phyloP scores from a whole-genome alignment of 1,140 invertebrate genomes.

The Chlorops oryzae region DNA sequence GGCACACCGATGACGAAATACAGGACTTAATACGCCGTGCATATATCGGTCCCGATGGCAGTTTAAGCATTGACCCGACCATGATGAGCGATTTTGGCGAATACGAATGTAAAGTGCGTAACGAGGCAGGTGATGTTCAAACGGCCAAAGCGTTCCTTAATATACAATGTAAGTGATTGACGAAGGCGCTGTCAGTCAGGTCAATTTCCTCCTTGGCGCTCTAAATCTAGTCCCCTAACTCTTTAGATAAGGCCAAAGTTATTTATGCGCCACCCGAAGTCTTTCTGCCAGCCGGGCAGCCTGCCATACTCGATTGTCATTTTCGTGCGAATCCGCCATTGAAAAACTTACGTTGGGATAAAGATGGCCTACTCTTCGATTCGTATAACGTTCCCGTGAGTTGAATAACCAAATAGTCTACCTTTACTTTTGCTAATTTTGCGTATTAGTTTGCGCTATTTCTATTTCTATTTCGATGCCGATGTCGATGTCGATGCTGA shows the following conservation, averaged over 20 bases:
- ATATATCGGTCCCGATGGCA: slow-evolving; percentile 60
- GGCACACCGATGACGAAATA: slow-evolving; percentile 56
- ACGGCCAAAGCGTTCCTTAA: slow-evolving; percentile 84
- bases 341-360: slow-evolving; percentile 89
- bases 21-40: slow-evolving; percentile 60
- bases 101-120: slow-evolving; percentile 82
- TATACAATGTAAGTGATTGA: slow-evolving; percentile 77
- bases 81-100: slow-evolving; percentile 78
- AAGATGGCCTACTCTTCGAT: slow-evolving; percentile 87
- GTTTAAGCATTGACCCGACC: slow-evolving; percentile 67
- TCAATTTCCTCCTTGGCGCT: neutral
- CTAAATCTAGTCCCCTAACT: neutral
- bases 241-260: slow-evolving; percentile 82
- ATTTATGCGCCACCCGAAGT: slow-evolving; percentile 82
- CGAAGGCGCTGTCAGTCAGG: neutral
- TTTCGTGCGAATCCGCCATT: slow-evolving; percentile 89
- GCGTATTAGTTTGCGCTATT: neutral
- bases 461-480: neutral
- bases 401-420: neutral
- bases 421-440: neutral
- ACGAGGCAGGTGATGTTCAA: slow-evolving; percentile 72
- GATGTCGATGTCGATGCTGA: neutral
- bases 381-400: slow-evolving; percentile 71
- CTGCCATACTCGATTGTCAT: slow-evolving; percentile 86
- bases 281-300: slow-evolving; percentile 80